Evolutionary conservation across 2,888 invertebrate species (phyloP).

Genomic region (Drosophila recens): DNA sequence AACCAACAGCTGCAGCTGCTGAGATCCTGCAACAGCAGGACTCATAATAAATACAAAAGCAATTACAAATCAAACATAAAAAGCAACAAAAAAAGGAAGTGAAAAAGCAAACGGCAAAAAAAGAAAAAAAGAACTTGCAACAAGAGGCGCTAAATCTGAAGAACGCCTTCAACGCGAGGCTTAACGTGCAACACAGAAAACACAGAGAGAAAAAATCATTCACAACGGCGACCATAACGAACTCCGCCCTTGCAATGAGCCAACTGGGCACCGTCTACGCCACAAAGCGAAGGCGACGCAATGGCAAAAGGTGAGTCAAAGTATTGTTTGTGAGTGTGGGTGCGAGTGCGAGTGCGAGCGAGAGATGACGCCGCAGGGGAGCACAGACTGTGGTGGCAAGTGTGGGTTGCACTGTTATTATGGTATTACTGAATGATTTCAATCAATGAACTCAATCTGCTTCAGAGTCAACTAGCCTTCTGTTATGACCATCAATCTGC

Average conservation of each 20-base stretch:
- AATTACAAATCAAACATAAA: constrained; percentile 49
- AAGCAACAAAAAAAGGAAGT: constrained; percentile 4
- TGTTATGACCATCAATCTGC: constrained; percentile 70
- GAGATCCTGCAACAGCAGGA: constrained; percentile 64
- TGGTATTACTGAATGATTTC: constrained; percentile 64
- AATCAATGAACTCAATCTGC: constrained; percentile 60
- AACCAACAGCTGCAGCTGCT: constrained; percentile 55
- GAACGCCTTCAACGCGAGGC: constrained; percentile 31
- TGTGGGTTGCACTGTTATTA: constrained; percentile 50
- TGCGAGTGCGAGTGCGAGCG: constrained; percentile 2
- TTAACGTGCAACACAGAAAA: constrained; percentile 18
- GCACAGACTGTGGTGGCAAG: constrained; percentile 20
- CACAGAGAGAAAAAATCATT: constrained; percentile 57
- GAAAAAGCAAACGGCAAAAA: constrained; percentile 33
- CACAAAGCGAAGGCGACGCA: constrained; percentile 96
- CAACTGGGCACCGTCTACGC: constrained; percentile 98
- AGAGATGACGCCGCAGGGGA: constrained; percentile 52
- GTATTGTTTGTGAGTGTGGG: not conserved
- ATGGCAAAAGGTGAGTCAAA: constrained; percentile 95
- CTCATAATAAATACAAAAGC: constrained; percentile 62
- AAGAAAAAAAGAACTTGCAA: constrained; percentile 41
- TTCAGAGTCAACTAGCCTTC: constrained; percentile 22
- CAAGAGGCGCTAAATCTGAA: constrained; percentile 37
- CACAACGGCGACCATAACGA: constrained; percentile 85
- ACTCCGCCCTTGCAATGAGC: constrained; percentile 89